These are phyloP conservation scores for Apotomis turbidana DNA, from an alignment of 2,888 invertebrate species.

Conservation along the genomic window DNA sequence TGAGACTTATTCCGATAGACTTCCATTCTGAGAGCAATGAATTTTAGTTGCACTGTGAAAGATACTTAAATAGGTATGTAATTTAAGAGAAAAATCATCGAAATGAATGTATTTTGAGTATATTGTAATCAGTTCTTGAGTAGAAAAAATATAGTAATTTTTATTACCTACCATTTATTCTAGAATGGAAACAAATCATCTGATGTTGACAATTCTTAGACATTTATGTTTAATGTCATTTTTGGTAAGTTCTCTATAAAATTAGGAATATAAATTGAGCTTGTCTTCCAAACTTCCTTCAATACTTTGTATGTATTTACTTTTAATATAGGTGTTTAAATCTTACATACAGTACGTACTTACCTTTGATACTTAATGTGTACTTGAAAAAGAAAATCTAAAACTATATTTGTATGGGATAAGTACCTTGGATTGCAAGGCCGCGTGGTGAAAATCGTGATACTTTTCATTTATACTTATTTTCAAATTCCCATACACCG, in stretches of 20 bases:
- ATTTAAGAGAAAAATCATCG: neutral
- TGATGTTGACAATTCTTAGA: neutral
- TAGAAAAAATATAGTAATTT: neutral
- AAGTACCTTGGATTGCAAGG: neutral
- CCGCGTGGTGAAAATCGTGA: neutral
- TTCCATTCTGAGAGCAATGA: neutral
- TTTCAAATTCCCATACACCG: no score
- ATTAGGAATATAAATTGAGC: slow-evolving; percentile 1
- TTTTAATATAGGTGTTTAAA: neutral
- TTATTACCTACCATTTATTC: neutral
- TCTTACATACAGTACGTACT: neutral
- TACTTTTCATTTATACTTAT: neutral
- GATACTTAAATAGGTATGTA: neutral
- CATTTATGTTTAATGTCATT: neutral
- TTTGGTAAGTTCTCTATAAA: neutral
- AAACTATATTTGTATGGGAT: neutral
- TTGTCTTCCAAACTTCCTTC: slow-evolving; percentile 24
- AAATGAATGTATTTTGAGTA: neutral
- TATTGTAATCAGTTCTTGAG: neutral
- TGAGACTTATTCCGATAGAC: slow-evolving; percentile 17
- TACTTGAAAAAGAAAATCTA: neutral
- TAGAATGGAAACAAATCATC: neutral
- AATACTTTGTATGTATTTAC: slow-evolving; percentile 4
- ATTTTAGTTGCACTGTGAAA: slow-evolving; percentile 1
- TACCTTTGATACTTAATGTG: slow-evolving; percentile 13